phyloP scores from a whole-genome alignment of 2,113 vertebrate genomes.

The Neolamprologus ventralis region DNA sequence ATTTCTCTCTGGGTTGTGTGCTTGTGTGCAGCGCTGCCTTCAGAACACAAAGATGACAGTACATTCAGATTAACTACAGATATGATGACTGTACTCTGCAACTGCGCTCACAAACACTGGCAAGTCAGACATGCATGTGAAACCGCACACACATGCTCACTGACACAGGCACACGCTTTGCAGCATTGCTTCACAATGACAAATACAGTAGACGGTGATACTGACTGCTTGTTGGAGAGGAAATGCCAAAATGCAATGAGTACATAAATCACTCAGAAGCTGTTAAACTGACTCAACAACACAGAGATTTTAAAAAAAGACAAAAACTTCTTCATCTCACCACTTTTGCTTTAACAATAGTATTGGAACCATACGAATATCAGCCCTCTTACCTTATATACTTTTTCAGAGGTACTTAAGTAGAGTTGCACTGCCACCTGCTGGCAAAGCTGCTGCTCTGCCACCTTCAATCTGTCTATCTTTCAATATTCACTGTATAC shows the following conservation, averaged over 20 bases:
- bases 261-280: background rate
- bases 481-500: background rate
- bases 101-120: background rate
- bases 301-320: background rate
- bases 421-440: conserved; percentile 55
- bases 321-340: background rate
- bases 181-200: background rate
- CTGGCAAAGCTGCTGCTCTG: conserved; percentile 4
- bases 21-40: background rate
- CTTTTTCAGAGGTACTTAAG: background rate
- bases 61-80: background rate
- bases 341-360: conserved; percentile 6
- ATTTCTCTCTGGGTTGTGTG: background rate
- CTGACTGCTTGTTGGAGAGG: conserved; percentile 12
- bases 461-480: background rate
- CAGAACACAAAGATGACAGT: background rate
- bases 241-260: conserved; percentile 29
- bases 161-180: background rate
- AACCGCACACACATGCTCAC: background rate
- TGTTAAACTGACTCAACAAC: background rate
- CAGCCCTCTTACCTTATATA: background rate
- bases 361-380: background rate
- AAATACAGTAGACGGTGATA: background rate
- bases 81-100: background rate
- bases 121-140: background rate